phyloP scores from a whole-genome alignment of 2,113 vertebrate species.

The Hyperoodon ampullatus region DNA sequence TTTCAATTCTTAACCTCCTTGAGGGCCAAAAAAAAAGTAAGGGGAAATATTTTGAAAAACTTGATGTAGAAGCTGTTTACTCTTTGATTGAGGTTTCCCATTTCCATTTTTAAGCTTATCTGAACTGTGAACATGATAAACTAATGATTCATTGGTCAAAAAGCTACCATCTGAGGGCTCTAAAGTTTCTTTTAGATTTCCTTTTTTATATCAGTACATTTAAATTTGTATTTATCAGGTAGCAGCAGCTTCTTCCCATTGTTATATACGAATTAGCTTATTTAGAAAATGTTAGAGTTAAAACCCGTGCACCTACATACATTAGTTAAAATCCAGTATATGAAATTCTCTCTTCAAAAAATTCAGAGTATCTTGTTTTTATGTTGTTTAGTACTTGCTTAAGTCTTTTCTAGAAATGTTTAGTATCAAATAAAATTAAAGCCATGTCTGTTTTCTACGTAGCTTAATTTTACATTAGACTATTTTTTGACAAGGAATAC shows the following conservation, averaged over 20 bases:
- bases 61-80: slow-evolving; percentile 2
- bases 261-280: background rate
- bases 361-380: background rate
- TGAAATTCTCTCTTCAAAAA: slow-evolving; percentile 9
- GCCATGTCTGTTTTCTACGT: background rate
- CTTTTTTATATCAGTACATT: slow-evolving; percentile 64
- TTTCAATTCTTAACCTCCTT: slow-evolving; percentile 36
- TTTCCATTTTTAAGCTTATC: slow-evolving; percentile 89
- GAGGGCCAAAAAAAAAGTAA: slow-evolving; percentile 10
- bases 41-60: slow-evolving; percentile 22
- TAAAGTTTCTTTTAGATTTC: slow-evolving; percentile 88
- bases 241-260: slow-evolving; percentile 27
- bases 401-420: slow-evolving; percentile 31
- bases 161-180: slow-evolving; percentile 86
- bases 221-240: slow-evolving; percentile 46
- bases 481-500: slow-evolving; percentile 24
- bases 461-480: background rate
- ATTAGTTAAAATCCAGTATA: background rate
- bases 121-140: slow-evolving; percentile 81
- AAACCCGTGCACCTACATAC: background rate
- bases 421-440: slow-evolving; percentile 11
- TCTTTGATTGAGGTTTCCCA: slow-evolving; percentile 63
- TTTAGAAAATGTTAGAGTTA: slow-evolving; percentile 17
- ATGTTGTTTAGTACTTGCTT: background rate
- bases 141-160: slow-evolving; percentile 79